Base-by-base conservation (phyloP, 2,797 vertebrate genomes). In the Sphaeramia orbicularis region DNA sequence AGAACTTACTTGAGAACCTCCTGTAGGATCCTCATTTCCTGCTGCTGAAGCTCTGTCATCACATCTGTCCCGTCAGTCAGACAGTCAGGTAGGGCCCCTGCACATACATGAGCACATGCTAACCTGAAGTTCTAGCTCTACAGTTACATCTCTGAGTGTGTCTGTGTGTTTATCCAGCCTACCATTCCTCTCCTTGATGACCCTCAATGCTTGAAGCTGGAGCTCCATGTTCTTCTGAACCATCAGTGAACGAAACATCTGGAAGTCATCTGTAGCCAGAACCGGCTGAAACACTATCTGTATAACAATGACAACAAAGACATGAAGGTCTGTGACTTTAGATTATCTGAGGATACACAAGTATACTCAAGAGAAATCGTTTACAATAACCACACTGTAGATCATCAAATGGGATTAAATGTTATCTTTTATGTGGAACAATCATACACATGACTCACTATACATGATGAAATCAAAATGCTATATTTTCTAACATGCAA, bases 151-250 rank as follows among this genome's bases (percentile, higher is more conserved):
- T 53, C 12, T 10, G 2, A 10, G n/a, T n/a, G n/a, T 10, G 13
- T 19, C 6, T 40, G 27, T 52, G 18, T 65, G 24, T 10, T 16
- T 3, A 9, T 42, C 0, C 5, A n/a, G 2, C 78, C 85, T 93
- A 99, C 98, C 98, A 6, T 99, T 99, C 79, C 94, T 96, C 89
- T 99, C 96, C 87, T 99, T 96, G 75, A 99, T 97, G 80, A 98
- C 95, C 40, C 94, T 91, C 82, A 99, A 96, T 15, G 98, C 98
- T 88, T 99, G 98, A 84, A 99, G 93, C 89, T 99, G 97, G 84
- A 99, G 96, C 93, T 99, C 98, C 81, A 96, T 94, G 69, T 99
- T 99, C 93, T 97, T 99, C 91, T 98, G 97, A 44, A 97, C 95
- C 98, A 99, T 99, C 93, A 99, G 91, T 18, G 95, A 94, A 74